These are phyloP conservation scores for Xiphias gladius DNA, from an alignment of 2,113 vertebrate species.

Conservation along the genomic window DNA sequence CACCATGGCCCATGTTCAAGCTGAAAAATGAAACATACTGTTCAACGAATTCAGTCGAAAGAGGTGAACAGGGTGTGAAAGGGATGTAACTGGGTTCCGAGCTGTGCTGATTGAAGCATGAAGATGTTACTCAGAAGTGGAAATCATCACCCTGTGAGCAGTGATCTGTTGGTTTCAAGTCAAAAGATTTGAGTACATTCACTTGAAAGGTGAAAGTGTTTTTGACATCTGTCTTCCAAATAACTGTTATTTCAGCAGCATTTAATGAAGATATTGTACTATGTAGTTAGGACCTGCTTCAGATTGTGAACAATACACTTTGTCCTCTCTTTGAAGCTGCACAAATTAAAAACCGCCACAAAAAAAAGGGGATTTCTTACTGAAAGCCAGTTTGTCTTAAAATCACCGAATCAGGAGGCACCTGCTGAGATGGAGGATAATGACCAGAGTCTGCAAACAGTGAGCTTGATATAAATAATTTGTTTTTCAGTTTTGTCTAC, in stretches of 20 bases:
- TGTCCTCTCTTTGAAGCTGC: not conserved
- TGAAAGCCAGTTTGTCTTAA: not conserved
- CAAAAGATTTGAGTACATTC: not conserved
- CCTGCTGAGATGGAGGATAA: not conserved
- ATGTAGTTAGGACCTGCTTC: not conserved
- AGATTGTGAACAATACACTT: not conserved
- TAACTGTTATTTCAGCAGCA: not conserved
- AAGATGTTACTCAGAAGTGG: not conserved
- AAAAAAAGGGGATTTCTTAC: too few relatives aligned
- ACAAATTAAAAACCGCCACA: not conserved
- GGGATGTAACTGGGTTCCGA: not conserved
- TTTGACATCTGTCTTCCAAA: not conserved
- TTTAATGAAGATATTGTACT: not conserved
- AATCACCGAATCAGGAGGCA: not conserved
- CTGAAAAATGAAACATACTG: not conserved
- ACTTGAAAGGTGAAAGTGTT: not conserved
- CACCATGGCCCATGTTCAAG: not conserved
- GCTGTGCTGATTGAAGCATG: not conserved
- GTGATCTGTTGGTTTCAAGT: not conserved
- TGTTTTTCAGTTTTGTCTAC: slow-evolving; percentile 26
- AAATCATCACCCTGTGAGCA: not conserved
- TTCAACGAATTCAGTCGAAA: not conserved
- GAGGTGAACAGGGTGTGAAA: not conserved
- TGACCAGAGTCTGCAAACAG: not conserved
- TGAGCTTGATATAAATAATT: not conserved